Evolutionary conservation across 2,888 invertebrate genomes (phyloP), one percentile per base, ranked within the genome.

Genomic region (Camptogramma bilineatum): DNA sequence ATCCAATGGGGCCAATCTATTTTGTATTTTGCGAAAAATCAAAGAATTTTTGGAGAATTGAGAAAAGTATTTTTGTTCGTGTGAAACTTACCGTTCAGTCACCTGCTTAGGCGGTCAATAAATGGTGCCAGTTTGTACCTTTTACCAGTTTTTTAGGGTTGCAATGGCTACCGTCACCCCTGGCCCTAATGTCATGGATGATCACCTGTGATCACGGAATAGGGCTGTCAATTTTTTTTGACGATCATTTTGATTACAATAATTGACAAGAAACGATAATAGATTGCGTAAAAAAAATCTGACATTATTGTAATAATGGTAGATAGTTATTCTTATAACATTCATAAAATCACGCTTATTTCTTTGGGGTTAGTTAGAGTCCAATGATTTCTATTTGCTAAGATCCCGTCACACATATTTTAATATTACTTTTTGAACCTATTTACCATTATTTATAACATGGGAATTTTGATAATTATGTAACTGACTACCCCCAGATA

Each of bases 91-190:
- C 60, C 70, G 28, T 28, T 28, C 28, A 28, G 28, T 71, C 71
- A 61, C 69, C 65, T 50, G 70, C 52, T 64, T 72, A 68, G 62
- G 57, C 78, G 78, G 83, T 84, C 82, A 82, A 83, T 84, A 82
- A 57, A 64, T 74, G 73, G 84, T 84, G 69, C 81, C 83, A 68
- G 72, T 61, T 68, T 28, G 81, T 81, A 68, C 83, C 80, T 64
- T 72, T 73, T 73, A 70, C 81, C 24, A 55, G 17, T 31, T 72
- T 71, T 79, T 77, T 75, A 71, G 77, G 75, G 76, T 71, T 68
- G 66, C 60, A 71, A 59, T 78, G 72, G 73, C 72, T 71, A 65
- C 59, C 51, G 19, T 51, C 54, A 58, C 63, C 65, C 54, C 47
- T 48, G 9, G 53, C 53, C 57, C 51, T 54, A 56, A 53, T 61